Evolutionary conservation across 2,797 vertebrate genomes (phyloP), one percentile per base, ranked within the genome.

Genomic region (Selene dorsalis): DNA sequence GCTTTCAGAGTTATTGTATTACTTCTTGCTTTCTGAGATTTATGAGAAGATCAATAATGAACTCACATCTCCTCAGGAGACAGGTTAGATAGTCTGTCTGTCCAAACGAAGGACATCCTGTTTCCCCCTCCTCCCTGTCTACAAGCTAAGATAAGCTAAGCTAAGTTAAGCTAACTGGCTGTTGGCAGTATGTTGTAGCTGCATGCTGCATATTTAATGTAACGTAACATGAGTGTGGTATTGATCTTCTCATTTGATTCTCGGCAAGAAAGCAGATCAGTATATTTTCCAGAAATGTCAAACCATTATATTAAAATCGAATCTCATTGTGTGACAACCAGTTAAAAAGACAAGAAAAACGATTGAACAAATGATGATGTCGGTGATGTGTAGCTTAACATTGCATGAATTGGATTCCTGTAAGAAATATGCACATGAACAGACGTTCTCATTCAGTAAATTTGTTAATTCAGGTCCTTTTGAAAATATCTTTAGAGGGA

Each of bases 401-500:
- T 32, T 6, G 41, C 12, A 58, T 43, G 22, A 22, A 47, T n/a
- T 4, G 10, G 7, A 16, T 30, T 45, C 17, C 16, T 50, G 4
- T 28, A 20, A 60, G 24, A 30, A 14, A 57, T 43, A 20, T 43
- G 41, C 3, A 18, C 13, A 55, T 2, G 8, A 73, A 17, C 53
- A 38, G 2, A 47, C 0, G 13, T 28, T 56, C 69, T 53, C 35
- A 32, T n/a, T 13, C 8, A 56, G 32, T 35, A 8, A 61, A 56
- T 32, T 8, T 4, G 3, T 30, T 70, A 9, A 62, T 57, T 69
- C 22, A 22, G 16, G 26, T 67, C 3, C 61, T 61, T 61, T 79
- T 79, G 1, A 81, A 53, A 75, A 60, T 18, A 61, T 74, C 6
- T 67, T 5, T 55, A 18, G 6, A 53, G 20, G 56, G 8, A 69